Conservation (phyloP, 1,140 invertebrate genomes). For the Arctopsyche grandis region DNA sequence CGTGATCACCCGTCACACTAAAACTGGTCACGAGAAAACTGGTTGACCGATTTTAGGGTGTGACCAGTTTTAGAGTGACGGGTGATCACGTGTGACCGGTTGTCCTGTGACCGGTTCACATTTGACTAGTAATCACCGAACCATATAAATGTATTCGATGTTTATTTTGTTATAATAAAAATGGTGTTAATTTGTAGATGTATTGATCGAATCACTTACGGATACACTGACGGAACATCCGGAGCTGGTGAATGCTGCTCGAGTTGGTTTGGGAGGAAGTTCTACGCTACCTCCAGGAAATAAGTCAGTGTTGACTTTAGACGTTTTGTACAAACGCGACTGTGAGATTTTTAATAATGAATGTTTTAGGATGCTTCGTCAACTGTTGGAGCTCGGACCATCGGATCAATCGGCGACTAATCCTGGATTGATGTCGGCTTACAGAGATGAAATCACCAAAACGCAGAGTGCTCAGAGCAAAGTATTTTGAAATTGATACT, state of each 20-base stretch:
- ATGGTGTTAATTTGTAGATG: conserved; percentile 63
- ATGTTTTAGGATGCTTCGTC: conserved; percentile 59
- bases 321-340: not conserved
- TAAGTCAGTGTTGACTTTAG: conserved; percentile 42
- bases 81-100: too few species aligned
- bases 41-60: too few species aligned
- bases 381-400: conserved; percentile 60
- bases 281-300: conserved; percentile 57
- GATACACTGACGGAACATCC: conserved; percentile 77
- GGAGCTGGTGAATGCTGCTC: conserved; percentile 68
- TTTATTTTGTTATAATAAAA: too few species aligned
- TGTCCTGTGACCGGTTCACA: too few species aligned
- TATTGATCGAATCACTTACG: conserved; percentile 75
- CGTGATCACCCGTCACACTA: too few species aligned
- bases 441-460: conserved; percentile 62
- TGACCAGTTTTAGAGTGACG: too few species aligned
- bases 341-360: not conserved
- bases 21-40: too few species aligned
- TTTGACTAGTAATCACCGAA: too few species aligned
- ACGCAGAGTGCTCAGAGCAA: conserved; percentile 57
- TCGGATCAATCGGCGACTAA: conserved; percentile 61
- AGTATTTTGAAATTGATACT: conserved; percentile 19
- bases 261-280: conserved; percentile 58
- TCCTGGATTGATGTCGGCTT: conserved; percentile 60
- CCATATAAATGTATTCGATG: too few species aligned